Evolutionary conservation across 2,888 invertebrate genomes (phyloP).

Genomic region (Hymenopus coronatus): DNA sequence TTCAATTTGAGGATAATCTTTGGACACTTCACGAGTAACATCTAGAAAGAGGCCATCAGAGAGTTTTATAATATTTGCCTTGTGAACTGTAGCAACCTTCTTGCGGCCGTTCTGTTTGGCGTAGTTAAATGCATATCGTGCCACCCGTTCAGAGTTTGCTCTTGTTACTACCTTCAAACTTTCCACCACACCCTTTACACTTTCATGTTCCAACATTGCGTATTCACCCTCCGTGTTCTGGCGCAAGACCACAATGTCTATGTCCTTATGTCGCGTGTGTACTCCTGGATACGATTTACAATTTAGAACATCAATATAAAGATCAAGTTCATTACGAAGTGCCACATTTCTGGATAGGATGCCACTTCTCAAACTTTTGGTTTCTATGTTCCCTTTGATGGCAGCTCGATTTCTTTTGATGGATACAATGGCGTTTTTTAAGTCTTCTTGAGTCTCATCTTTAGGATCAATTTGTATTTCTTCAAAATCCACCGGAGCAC

Average conservation of each 20-base stretch:
- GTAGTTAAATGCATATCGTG: constrained; percentile 92
- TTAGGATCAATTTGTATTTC: neutral
- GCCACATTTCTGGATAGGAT: neutral
- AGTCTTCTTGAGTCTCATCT: neutral
- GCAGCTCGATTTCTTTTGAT: neutral
- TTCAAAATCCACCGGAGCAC: neutral
- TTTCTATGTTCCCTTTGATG: neutral
- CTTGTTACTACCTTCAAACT: constrained; percentile 92
- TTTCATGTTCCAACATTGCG: constrained; percentile 43
- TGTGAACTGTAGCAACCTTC: constrained; percentile 96
- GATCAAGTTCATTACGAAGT: neutral
- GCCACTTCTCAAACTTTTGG: neutral
- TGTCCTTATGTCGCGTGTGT: neutral
- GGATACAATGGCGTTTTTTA: neutral
- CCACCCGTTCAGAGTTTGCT: constrained; percentile 85
- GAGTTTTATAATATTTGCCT: constrained; percentile 93
- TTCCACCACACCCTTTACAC: constrained; percentile 87
- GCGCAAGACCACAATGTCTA: neutral
- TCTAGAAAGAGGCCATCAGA: constrained; percentile 95
- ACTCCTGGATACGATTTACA: neutral
- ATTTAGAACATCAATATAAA: neutral
- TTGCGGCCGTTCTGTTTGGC: constrained; percentile 81
- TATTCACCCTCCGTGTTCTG: neutral
- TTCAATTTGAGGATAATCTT: constrained; percentile 86
- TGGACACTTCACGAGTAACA: constrained; percentile 77